Evolutionary conservation across 2,888 invertebrate genomes (phyloP), one percentile per base, ranked within the genome.

Genomic region (Melieria crassipennis): DNA sequence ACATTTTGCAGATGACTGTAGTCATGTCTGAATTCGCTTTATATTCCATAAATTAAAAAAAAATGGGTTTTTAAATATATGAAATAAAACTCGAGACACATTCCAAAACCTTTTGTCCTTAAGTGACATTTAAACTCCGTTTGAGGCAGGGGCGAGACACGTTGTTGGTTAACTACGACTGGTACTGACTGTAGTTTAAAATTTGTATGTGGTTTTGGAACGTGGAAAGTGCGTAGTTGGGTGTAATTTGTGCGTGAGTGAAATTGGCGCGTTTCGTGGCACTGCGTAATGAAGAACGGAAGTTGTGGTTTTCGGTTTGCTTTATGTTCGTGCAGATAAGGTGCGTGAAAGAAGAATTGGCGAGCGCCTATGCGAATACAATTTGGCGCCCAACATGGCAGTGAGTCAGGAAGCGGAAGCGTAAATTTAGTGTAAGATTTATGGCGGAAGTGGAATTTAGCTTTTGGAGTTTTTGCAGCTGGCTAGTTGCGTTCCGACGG

Each of bases 201-300:
- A 10, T 16, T n/a, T 58, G 5, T 58, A 58, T 10, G 69, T 82
- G 79, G 79, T 79, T 73, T 7, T 46, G 57, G 65, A 43, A 42
- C 47, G 68, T 50, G 16, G 30, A 55, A 55, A 52, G 56, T 75
- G 64, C 52, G 61, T 57, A 56, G 58, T 60, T 65, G 16, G 65
- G 61, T 65, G 57, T 65, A 68, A 68, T 55, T 76, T 81, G 80
- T 67, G 79, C 74, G 77, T 80, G 82, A 81, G 81, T 81, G 69
- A 16, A 11, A 61, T 43, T 43, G 4, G 61, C 4, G 61, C 45
- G 61, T 58, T 13, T 55, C 57, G 68, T 68, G 47, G 46, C 65
- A 50, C 52, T 16, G n/a, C 13, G 52, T 52, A 65, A 65, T 70
- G 60, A 64, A 52, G 60, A 70, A 46, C 70, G 70, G 70, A 70